Conservation (phyloP, 2,888 invertebrate genomes). For the Alloscopus bannaensis region DNA sequence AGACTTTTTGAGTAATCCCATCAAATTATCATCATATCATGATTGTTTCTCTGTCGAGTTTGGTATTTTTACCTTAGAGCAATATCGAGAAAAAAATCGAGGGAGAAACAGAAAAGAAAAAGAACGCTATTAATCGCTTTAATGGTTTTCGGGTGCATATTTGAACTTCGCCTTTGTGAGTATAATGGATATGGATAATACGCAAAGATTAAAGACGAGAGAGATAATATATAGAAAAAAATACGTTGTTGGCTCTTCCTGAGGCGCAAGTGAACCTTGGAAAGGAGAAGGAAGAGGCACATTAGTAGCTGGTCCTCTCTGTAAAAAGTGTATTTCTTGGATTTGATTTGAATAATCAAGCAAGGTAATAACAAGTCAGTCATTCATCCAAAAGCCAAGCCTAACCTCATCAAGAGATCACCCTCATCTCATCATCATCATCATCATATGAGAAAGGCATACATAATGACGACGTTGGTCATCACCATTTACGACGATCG, state of each 20-base stretch:
- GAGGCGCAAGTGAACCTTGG: constrained; percentile 56
- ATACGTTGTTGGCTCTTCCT: constrained; percentile 47
- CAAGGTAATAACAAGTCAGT: constrained; percentile 5
- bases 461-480: constrained; percentile 58
- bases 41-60: constrained; percentile 32
- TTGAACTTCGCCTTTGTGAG: constrained; percentile 29
- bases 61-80: constrained; percentile 59
- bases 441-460: constrained; percentile 21
- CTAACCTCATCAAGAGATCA: neutral
- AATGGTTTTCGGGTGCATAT: constrained; percentile 65
- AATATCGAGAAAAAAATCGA: too few species aligned
- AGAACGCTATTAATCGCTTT: constrained; percentile 60
- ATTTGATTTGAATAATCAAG: constrained; percentile 29
- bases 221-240: constrained; percentile 30
- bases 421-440: constrained; percentile 20
- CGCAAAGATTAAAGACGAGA: neutral
- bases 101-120: too few species aligned
- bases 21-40: constrained; percentile 2
- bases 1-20: too few species aligned
- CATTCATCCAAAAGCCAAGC: constrained; percentile 21
- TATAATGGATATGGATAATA: constrained; percentile 6
- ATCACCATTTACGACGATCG: constrained; percentile 39
- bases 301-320: too few species aligned
- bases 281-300: neutral
- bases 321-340: constrained; percentile 17